Conservation (phyloP, 2,113 vertebrate genomes). For the Brachionichthys hirsutus region DNA sequence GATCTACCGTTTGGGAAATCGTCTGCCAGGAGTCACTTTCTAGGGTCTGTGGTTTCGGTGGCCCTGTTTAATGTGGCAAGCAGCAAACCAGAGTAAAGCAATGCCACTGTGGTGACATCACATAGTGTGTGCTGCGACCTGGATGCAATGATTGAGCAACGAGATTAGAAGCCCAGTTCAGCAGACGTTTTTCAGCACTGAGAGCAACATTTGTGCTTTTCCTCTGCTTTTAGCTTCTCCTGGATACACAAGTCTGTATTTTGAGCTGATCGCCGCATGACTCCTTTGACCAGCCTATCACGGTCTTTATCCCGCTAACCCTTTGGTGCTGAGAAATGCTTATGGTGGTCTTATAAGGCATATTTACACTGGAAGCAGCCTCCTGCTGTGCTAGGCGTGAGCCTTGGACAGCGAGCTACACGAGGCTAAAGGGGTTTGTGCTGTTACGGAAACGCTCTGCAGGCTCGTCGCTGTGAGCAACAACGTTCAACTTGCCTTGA, state of each 20-base stretch:
- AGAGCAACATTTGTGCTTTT: too few species aligned
- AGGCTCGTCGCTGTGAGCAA: not conserved
- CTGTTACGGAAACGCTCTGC: constrained; percentile 1
- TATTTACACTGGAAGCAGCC: not conserved
- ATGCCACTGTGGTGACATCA: too few species aligned
- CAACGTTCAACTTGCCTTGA: not conserved
- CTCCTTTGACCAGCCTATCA: not conserved
- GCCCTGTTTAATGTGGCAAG: too few species aligned
- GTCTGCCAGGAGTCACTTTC: too few species aligned
- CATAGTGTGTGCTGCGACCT: too few species aligned
- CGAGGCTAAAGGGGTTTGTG: constrained; percentile 1
- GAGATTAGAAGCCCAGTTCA: too few species aligned
- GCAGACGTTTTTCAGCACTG: too few species aligned
- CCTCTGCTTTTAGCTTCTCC: not conserved
- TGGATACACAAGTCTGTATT: not conserved
- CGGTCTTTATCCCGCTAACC: not conserved
- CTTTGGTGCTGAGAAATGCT: not conserved
- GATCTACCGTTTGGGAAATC: too few species aligned
- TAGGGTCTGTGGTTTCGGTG: too few species aligned
- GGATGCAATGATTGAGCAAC: too few species aligned
- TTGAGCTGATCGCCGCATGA: not conserved
- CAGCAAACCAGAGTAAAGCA: too few species aligned
- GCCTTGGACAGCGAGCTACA: constrained; percentile 7
- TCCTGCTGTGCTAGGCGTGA: not conserved
- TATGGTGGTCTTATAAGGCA: not conserved